A percentile compares a stretch with the other conserved stretches of the same genome.
Conservation (phyloP, 2,888 invertebrate species). For the Plebejus melissa region DNA sequence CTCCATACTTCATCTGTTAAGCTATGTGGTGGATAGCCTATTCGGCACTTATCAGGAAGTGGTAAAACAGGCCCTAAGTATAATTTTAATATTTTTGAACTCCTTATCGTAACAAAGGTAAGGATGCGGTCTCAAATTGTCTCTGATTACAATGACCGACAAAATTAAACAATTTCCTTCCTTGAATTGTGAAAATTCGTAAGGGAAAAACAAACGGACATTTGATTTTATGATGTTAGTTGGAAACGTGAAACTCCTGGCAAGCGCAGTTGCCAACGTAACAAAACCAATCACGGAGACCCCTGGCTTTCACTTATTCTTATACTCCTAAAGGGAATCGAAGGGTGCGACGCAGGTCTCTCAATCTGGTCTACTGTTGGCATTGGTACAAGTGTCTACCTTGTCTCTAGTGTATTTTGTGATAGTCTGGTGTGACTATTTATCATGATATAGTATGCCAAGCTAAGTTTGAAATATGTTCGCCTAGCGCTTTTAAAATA, state of each 20-base stretch:
- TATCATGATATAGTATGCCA: slow-evolving; percentile 42
- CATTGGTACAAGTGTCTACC: slow-evolving; percentile 49
- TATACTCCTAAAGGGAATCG: slow-evolving; percentile 39
- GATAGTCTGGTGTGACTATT: slow-evolving; percentile 50
- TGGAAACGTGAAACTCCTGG: slow-evolving; percentile 50
- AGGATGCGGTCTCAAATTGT: no score
- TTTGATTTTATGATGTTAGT: neutral
- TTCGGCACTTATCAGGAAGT: no score
- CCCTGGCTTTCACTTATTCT: slow-evolving; percentile 46
- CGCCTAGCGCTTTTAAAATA: slow-evolving; percentile 11
- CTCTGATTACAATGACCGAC: no score
- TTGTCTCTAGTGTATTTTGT: slow-evolving; percentile 58
- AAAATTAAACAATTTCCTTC: no score
- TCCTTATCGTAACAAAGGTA: no score
- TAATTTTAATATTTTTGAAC: no score
- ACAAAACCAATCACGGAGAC: slow-evolving; percentile 47
- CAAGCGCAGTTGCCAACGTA: slow-evolving; percentile 52
- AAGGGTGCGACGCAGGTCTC: slow-evolving; percentile 49
- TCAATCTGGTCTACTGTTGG: slow-evolving; percentile 48
- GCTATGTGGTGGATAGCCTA: no score
- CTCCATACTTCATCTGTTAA: no score
- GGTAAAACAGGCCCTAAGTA: no score
- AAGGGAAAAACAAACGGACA: neutral
- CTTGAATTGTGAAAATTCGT: neutral
- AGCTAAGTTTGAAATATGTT: slow-evolving; percentile 9